Evolutionary conservation across 23 tunicate species (phyloP), one percentile per base, ranked within the genome.

Genomic region (Clavelina lepadiformis): DNA sequence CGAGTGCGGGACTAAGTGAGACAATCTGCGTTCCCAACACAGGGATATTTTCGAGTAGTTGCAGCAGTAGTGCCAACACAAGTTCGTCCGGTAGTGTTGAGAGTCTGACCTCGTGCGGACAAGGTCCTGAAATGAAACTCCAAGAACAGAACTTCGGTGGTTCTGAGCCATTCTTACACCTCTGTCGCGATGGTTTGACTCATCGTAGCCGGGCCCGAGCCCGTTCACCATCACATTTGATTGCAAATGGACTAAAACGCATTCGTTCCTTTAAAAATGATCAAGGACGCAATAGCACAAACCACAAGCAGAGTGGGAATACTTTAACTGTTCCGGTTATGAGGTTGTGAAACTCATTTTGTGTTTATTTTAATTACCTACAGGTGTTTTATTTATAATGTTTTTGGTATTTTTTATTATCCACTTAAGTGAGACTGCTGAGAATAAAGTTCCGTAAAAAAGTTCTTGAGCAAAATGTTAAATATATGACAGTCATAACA

Each of bases 91-190:
- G 84, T 13, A 78, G 84, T 60, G 46, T 38, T 21, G 84, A 78
- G 27, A 78, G 65, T 61, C 50, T 78, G 34, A 28, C 51, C 3
- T 37, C 46, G 3, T 66, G 49, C 38, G 73, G 56, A 1, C 34
- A 18, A 25, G 66, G 67, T 30, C 24, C 20, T 8, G 51, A 75
- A 23, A 2, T 46, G 51, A 58, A 45, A 22, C 57, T 79, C 27
- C 75, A 65, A 28, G 83, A 52, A 20, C 77, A 72, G 31, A 77
- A 77, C 13, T 86, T 64, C 31, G 32, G 71, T 18, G 69, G 53
- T 35, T 77, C 95, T n/a, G 95, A 86, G 41, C 95, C 95, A 26
- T 86, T 86, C 44, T 33, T 79, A 35, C 75, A 59, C 31, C 74
- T 86, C 20, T 86, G 95, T 51, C 85, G 95, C 4, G 85, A 64